Conservation (phyloP, 2,888 invertebrate genomes). For the Nomada fucata region DNA sequence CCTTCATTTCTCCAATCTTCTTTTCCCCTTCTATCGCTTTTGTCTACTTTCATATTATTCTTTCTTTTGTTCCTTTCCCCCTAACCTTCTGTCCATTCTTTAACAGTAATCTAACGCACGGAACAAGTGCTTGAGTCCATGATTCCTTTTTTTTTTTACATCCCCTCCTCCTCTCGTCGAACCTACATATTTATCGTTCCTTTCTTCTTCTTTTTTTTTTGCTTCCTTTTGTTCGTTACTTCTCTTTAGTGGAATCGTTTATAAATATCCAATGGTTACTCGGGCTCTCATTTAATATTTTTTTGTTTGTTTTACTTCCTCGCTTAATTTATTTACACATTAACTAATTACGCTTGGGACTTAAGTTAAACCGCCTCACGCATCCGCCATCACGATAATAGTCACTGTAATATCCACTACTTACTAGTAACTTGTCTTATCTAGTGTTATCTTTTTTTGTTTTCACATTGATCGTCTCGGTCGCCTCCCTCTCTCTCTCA, state of each 20-base stretch:
- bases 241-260: conserved; percentile 75
- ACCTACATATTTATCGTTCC: conserved; percentile 61
- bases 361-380: conserved; percentile 77
- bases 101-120: conserved; percentile 47
- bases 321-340: conserved; percentile 83
- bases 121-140: conserved; percentile 49
- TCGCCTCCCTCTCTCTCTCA: conserved; percentile 65
- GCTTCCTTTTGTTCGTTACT: conserved; percentile 27
- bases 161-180: conserved; percentile 57
- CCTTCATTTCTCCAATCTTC: conserved; percentile 15
- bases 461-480: conserved; percentile 77
- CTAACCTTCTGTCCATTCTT: conserved; percentile 22
- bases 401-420: conserved; percentile 76
- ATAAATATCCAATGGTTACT: conserved; percentile 82
- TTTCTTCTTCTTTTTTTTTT: neutral
- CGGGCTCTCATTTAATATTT: conserved; percentile 78
- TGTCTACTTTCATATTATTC: conserved; percentile 15
- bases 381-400: conserved; percentile 75
- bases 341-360: conserved; percentile 79
- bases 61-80: conserved; percentile 11
- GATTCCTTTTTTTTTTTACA: conserved; percentile 31
- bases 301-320: conserved; percentile 72
- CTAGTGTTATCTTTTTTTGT: conserved; percentile 69
- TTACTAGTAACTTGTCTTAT: conserved; percentile 77
- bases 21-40: conserved; percentile 21